Conservation (phyloP, 2,113 vertebrate species). For the Antigone vipio region DNA sequence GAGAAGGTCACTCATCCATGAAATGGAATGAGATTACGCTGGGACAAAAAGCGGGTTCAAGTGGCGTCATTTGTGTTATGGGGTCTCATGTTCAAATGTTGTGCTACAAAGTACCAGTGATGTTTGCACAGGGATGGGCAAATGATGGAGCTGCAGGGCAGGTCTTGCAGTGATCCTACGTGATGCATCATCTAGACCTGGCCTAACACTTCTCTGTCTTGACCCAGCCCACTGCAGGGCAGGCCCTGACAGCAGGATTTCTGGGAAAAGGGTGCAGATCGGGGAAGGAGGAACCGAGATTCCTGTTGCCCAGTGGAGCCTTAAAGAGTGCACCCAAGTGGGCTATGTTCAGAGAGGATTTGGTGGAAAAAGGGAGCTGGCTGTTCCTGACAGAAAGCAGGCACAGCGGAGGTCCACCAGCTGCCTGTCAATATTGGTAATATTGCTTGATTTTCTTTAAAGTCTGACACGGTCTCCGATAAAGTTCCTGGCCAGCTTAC, state of each 20-base stretch:
- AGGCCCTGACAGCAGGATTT: neutral
- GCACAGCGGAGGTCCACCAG: neutral
- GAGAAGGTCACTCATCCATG: neutral
- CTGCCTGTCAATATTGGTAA: neutral
- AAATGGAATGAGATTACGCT: neutral
- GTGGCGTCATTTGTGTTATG: neutral
- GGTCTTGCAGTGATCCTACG: neutral
- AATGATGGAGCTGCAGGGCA: neutral
- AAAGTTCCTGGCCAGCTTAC: neutral
- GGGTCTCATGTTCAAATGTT: neutral
- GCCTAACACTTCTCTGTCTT: neutral
- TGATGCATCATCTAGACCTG: neutral
- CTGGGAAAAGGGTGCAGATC: neutral
- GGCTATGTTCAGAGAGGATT: neutral
- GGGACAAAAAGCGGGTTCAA: neutral
- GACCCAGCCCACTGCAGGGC: neutral
- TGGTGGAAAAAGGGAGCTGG: neutral
- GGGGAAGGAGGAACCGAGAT: rapidly evolving
- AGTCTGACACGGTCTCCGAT: neutral
- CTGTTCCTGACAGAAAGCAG: neutral
- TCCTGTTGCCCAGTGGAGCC: neutral
- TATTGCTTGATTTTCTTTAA: neutral
- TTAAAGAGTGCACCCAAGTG: neutral
- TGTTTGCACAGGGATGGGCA: neutral
- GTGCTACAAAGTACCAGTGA: neutral